These are phyloP conservation scores for Ectropis crepuscularia DNA, from an alignment of 2,888 invertebrate species.

Conservation along the genomic window DNA sequence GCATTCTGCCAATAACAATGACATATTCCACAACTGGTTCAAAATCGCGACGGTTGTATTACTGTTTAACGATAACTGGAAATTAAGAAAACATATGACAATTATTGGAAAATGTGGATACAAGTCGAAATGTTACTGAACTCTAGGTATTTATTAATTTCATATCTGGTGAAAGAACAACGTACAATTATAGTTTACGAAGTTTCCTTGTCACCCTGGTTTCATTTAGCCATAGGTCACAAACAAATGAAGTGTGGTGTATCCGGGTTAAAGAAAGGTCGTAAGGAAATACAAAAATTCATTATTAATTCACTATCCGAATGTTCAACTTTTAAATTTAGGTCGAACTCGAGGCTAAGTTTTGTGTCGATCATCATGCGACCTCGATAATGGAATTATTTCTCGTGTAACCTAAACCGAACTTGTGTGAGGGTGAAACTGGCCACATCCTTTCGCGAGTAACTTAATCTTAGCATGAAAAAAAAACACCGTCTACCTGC, in stretches of 20 bases:
- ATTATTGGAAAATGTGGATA: too few relatives aligned
- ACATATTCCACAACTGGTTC: too few relatives aligned
- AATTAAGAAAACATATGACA: too few relatives aligned
- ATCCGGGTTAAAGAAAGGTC: slow-evolving; percentile 17
- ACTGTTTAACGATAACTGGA: too few relatives aligned
- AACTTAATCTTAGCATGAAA: slow-evolving; percentile 5
- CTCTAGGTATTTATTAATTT: not conserved
- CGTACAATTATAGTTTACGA: slow-evolving; percentile 4
- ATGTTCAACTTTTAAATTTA: slow-evolving; percentile 2
- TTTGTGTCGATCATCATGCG: not conserved
- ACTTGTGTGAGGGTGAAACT: not conserved
- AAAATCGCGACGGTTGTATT: too few relatives aligned
- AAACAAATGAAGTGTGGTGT: slow-evolving; percentile 11
- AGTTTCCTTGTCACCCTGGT: slow-evolving; percentile 15
- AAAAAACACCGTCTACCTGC: not conserved
- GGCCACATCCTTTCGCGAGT: slow-evolving; percentile 5
- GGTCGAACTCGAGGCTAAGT: not conserved
- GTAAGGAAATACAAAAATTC: slow-evolving; percentile 1
- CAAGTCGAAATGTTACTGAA: too few relatives aligned
- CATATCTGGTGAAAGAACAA: not conserved
- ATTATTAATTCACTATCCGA: slow-evolving; percentile 12
- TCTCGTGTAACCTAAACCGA: not conserved
- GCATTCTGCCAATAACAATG: too few relatives aligned
- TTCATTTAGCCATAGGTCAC: slow-evolving; percentile 15
- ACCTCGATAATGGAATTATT: not conserved